Base-by-base conservation (phyloP, 2,888 invertebrate genomes). In the Pollenia amentaria region DNA sequence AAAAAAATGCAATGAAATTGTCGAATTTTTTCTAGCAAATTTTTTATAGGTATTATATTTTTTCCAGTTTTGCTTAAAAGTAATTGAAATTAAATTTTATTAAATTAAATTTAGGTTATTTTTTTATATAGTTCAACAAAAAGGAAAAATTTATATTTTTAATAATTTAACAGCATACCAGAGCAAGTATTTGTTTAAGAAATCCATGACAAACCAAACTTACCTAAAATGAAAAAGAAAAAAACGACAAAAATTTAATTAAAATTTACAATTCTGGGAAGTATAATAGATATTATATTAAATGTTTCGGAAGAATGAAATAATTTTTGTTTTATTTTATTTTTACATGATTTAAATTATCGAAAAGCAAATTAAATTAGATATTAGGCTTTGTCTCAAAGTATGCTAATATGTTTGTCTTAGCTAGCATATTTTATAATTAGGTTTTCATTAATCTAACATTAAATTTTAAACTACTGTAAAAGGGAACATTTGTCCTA, bases 201-300 rank as follows among this genome's bases (percentile, higher is more conserved):
- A 40, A 53, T 38, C 11, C 60, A 12, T 14, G 18, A 21, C 18
- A 65, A 53, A 60, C 10, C 9, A 62, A 42, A 80, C 86, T 87
- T 87, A 87, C 86, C 86, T 87, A 55, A 42, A 87, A 87, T 40
- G 76, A 82, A 29, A 87, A 9, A 77, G 29, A 81, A 40, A 53
- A 78, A 29, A 77, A 57, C n/a, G 55, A 40, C 8, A 73, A 8
- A 76, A 76, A 65, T 77, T 70, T 18, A 65, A 80, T 86, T 86
- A 86, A 65, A 79, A 53, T 46, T 40, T 67, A 10, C 18, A 16
- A 38, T 16, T n/a, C 7, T 29, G 8, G 4, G 10, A 2, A 42
- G 12, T 18, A 1, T 11, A 57, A 44, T 18, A 29, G n/a, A 29
- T 48, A 2, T 48, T 67, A 12, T 6, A 9, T 10, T 4, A 62